Evolutionary conservation across 2,797 vertebrate genomes (phyloP).

Genomic region (Cichlasoma orientale): DNA sequence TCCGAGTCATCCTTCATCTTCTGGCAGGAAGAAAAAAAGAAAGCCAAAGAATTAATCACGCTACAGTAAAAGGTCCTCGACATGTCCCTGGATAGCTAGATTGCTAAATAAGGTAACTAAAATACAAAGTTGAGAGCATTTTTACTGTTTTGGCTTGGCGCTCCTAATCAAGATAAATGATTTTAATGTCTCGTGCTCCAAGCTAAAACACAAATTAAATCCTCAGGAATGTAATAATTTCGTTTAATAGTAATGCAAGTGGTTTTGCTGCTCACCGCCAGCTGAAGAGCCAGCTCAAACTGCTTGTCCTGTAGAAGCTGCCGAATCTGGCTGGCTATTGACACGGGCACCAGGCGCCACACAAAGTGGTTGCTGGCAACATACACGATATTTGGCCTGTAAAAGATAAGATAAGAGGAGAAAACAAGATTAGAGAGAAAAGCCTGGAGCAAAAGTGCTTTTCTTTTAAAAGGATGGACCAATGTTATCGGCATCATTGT

Average conservation of each 20-base stretch:
- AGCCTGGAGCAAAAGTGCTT: neutral
- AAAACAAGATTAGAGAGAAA: neutral
- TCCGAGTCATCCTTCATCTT: constrained; percentile 99
- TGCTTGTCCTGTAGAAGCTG: constrained; percentile 99
- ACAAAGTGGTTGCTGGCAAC: constrained; percentile 99
- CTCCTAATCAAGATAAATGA: constrained; percentile 33
- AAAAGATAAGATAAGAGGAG: constrained; percentile 24
- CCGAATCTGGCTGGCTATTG: constrained; percentile 95
- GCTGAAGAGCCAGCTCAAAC: constrained; percentile 96
- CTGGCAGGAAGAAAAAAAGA: constrained; percentile 60
- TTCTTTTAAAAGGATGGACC: neutral
- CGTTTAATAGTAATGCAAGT: neutral
- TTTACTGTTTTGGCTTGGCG: neutral
- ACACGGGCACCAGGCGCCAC: constrained; percentile 96
- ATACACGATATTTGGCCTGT: constrained; percentile 92
- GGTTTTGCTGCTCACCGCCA: constrained; percentile 87
- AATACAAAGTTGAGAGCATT: constrained; percentile 4
- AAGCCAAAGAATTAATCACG: neutral
- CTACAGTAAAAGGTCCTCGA: neutral
- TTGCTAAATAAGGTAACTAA: neutral
- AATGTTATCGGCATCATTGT: neutral
- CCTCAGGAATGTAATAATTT: constrained; percentile 31
- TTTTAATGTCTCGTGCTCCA: constrained; percentile 2
- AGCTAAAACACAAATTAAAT: constrained; percentile 35
- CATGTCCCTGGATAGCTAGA: neutral